Evolutionary conservation across 37 sponge, comb jelly and placozoan species (phyloP).

Genomic region (Halichondria panicea): DNA sequence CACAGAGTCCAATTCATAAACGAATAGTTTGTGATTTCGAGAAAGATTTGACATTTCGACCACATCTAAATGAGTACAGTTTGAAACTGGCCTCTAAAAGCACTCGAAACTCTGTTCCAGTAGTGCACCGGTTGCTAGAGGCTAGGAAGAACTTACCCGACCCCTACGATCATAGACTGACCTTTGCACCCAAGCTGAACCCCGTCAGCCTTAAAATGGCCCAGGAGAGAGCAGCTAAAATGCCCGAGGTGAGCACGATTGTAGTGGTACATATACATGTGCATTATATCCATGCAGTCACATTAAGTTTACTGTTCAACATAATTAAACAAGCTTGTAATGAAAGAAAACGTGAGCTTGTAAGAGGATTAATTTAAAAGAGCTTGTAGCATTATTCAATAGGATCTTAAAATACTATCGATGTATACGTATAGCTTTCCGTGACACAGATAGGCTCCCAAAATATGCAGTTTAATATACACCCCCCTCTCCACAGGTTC

Average conservation of each 20-base stretch:
- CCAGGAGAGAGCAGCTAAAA: slow-evolving; percentile 35
- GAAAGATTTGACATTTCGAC: slow-evolving; percentile 55
- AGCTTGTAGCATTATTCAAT: too few species aligned
- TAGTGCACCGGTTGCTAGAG: slow-evolving; percentile 17
- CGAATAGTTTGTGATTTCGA: slow-evolving; percentile 27
- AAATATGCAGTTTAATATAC: background rate
- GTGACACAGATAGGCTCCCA: background rate
- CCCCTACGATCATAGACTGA: slow-evolving; percentile 10
- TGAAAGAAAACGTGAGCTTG: too few species aligned
- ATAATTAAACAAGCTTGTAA: background rate
- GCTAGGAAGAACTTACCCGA: background rate
- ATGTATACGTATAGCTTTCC: background rate
- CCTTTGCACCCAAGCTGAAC: slow-evolving; percentile 72
- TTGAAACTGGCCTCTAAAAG: slow-evolving; percentile 31
- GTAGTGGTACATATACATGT: background rate
- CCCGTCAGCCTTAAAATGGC: slow-evolving; percentile 52
- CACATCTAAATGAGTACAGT: slow-evolving; percentile 48
- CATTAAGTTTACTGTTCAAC: background rate
- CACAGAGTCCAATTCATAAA: too few species aligned
- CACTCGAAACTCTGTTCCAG: slow-evolving; percentile 4
- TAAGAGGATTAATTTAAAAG: too few species aligned
- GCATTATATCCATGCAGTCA: background rate
- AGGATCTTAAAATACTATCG: background rate
- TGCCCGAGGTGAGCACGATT: slow-evolving; percentile 17
- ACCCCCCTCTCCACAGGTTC: slow-evolving; percentile 15